Base-by-base conservation (phyloP, 2,888 invertebrate genomes). In the Antheraea yamamai region DNA sequence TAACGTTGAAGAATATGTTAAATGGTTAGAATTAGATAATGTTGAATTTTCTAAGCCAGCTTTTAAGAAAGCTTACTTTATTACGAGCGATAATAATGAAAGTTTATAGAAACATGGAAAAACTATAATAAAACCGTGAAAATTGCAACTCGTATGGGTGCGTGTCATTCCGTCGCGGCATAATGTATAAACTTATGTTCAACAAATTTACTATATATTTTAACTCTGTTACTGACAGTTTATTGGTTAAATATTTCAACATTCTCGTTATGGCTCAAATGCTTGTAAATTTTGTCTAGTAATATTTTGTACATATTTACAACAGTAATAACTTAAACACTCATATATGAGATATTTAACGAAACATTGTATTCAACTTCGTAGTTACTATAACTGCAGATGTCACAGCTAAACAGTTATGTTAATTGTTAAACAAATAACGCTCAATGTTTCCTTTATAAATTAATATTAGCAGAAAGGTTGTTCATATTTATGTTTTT, bases 361-460 rank as follows among this genome's bases (percentile, higher is more conserved):
- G 16, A 4, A 16, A 30, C 4, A 8, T 64, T 26, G 12, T 26
- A 12, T 8, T n/a, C n/a, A 20, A 58, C n/a, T n/a, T 18, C 8
- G 10, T 58, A 20, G n/a, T 58, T 12, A 64, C 14, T 66, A 16
- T 30, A 0, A 66, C 6, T 26, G 2, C 16, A 16, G 16, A 30
- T 30, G 8, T 23, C 23, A 23, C 64, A 64, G 26, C 64, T 26
- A 26, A 64, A 64, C 64, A 66, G 26, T 66, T 66, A 16, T 30
- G 64, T 16, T 66, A 30, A 66, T 66, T 66, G 64, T 66, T 66
- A 30, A 18, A 66, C 30, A 30, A 66, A 66, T 66, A 66, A 30
- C 26, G 26, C 16, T 66, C 16, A 30, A 66, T 30, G 30, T 66
- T 16, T 26, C 26, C 26, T 66, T 66, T 66, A 66, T 14, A 30